phyloP scores from a whole-genome alignment of 2,797 vertebrate genomes.

The Limnodromus scolopaceus region DNA sequence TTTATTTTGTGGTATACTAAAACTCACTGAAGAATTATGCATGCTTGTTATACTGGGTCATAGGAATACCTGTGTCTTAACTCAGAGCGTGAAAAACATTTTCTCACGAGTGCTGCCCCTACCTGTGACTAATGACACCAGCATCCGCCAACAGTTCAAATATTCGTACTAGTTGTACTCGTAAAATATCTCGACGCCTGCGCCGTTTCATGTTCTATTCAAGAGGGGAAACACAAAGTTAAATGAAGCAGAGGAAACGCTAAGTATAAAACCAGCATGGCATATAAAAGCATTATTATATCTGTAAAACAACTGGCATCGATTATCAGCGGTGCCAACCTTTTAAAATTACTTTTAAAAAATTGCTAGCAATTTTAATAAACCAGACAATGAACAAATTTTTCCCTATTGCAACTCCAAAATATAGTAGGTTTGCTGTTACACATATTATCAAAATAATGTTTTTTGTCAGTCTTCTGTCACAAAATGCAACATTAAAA shows the following conservation, averaged over 20 bases:
- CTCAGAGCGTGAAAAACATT: background rate
- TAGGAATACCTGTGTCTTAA: background rate
- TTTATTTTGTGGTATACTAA: background rate
- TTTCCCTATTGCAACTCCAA: background rate
- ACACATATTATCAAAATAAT: background rate
- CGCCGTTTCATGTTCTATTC: slow-evolving; percentile 97
- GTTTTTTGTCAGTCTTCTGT: background rate
- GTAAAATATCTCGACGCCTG: slow-evolving; percentile 98
- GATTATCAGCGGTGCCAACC: background rate
- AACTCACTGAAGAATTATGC: background rate
- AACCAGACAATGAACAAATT: background rate
- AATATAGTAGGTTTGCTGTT: background rate
- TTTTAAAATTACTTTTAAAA: background rate
- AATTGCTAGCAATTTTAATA: background rate
- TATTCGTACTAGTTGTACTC: slow-evolving; percentile 98
- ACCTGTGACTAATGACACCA: slow-evolving; percentile 98
- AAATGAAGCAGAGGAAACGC: background rate
- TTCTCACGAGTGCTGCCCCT: slow-evolving; percentile 5
- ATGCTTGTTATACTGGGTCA: background rate
- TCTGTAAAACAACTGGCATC: background rate
- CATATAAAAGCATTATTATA: background rate
- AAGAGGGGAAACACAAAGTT: slow-evolving; percentile 33
- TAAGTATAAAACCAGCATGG: background rate
- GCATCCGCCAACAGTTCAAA: slow-evolving; percentile 98
- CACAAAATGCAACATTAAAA: background rate